Evolutionary conservation across 2,113 vertebrate genomes (phyloP), one percentile per base, ranked within the genome.

Genomic region (Bubalus kerabau): DNA sequence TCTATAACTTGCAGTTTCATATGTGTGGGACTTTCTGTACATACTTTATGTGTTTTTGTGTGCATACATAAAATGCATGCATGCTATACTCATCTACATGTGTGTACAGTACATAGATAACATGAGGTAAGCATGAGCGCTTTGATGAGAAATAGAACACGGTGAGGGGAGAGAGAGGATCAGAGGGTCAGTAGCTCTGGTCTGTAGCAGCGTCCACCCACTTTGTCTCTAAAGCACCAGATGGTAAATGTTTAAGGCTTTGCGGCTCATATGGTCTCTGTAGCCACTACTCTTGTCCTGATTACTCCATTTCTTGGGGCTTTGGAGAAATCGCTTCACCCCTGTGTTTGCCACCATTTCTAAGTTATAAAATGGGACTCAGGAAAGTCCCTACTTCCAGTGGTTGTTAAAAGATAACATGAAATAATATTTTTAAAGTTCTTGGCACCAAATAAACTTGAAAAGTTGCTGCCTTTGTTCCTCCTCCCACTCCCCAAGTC

Each of bases 131-230:
- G 76, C 36, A 23, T 2, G 30, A 21, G 36, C 2, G 0, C 76
- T 82, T 36, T 36, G 23, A 48, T 5, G 16, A 46, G n/a, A 64
- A 67, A 10, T 3, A 28, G 16, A 54, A 16, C 57, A 9, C 7
- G 10, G 17, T 11, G 1, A 46, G 59, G 28, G 43, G 43, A 46
- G 71, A 32, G 6, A 50, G 48, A 19, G 7, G n/a, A 2, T 2
- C 1, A 5, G 17, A 57, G 36, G 7, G 23, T 30, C 30, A 1
- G 48, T 1, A 5, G 80, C 57, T 59, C 5, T 43, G 5, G 50
- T 64, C 50, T 3, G 3, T 4, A 21, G 56, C 48, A 3, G 23
- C 2, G 0, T 16, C 0, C 0, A 13, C 6, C 2, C 1, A 1
- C 24, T 32, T n/a, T 36, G 15, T 43, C 64, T 11, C 5, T 82